Evolutionary conservation across 1,140 invertebrate genomes (phyloP).

Genomic region (Listronotus oregonensis): DNA sequence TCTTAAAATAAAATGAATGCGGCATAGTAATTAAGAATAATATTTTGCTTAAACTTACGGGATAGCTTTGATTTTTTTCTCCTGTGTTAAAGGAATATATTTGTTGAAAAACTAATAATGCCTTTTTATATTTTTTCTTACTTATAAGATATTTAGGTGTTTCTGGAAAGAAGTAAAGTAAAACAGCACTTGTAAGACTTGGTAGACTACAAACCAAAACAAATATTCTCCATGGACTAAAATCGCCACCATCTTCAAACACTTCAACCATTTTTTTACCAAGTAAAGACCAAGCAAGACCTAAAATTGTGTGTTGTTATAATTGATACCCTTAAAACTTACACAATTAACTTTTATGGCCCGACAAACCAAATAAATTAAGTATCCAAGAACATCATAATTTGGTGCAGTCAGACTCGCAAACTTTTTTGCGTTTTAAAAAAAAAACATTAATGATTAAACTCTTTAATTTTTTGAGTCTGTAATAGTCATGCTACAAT

Average conservation of each 20-base stretch:
- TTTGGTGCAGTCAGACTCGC: no score
- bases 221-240: slow-evolving; percentile 78
- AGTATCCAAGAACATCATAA: no score
- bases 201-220: slow-evolving; percentile 70
- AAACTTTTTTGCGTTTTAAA: no score
- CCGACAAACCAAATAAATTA: no score
- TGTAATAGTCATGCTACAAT: no score
- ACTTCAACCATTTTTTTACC: slow-evolving; percentile 55
- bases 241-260: slow-evolving; percentile 45
- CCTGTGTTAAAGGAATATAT: slow-evolving; percentile 69
- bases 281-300: slow-evolving; percentile 59
- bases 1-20: no score
- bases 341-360: no score
- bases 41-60: slow-evolving; percentile 57
- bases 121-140: slow-evolving; percentile 69
- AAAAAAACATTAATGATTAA: no score
- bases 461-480: no score
- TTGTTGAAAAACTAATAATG: slow-evolving; percentile 63
- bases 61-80: slow-evolving; percentile 64
- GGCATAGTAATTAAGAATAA: no score
- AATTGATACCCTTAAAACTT: no score
- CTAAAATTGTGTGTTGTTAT: slow-evolving; percentile 51
- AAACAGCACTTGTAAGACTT: slow-evolving; percentile 65
- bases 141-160: slow-evolving; percentile 84
- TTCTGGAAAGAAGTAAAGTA: slow-evolving; percentile 74